Evolutionary conservation across 1,140 invertebrate genomes (phyloP).

Genomic region (Lepidurus packardi): DNA sequence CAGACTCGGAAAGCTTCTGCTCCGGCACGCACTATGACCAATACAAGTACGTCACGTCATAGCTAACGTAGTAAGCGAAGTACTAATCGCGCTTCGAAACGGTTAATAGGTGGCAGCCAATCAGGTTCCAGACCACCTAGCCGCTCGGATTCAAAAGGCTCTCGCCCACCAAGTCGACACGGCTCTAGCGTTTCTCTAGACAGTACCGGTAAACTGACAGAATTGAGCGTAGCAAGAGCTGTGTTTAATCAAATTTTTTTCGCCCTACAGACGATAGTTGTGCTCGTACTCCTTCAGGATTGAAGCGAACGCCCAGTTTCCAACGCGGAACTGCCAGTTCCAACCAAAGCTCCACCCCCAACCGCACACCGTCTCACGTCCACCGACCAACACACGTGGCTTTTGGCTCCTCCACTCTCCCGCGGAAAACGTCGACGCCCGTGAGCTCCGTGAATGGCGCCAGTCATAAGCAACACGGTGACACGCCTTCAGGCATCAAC

Average conservation of each 20-base stretch:
- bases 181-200: constrained; percentile 87
- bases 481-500: constrained; percentile 1
- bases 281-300: constrained; percentile 27
- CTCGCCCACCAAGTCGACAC: constrained; percentile 82
- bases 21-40: constrained; percentile 38
- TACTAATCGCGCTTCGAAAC: neutral
- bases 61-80: neutral
- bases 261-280: constrained; percentile 28
- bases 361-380: neutral
- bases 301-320: constrained; percentile 35
- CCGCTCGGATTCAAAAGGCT: constrained; percentile 56
- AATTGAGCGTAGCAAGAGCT: neutral
- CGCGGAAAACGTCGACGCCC: constrained; percentile 28
- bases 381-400: neutral
- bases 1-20: constrained; percentile 41
- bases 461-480: neutral
- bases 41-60: constrained; percentile 36
- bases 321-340: constrained; percentile 7
- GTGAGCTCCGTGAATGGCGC: neutral
- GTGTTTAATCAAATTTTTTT: constrained; percentile 36
- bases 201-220: constrained; percentile 61
- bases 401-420: constrained; percentile 29
- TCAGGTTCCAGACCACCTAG: constrained; percentile 67
- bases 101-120: constrained; percentile 51
- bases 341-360: neutral